A percentile compares a stretch with the other conserved stretches of the same genome.
phyloP scores from a whole-genome alignment of 2,888 invertebrate species.

The Drosophila mimetica region DNA sequence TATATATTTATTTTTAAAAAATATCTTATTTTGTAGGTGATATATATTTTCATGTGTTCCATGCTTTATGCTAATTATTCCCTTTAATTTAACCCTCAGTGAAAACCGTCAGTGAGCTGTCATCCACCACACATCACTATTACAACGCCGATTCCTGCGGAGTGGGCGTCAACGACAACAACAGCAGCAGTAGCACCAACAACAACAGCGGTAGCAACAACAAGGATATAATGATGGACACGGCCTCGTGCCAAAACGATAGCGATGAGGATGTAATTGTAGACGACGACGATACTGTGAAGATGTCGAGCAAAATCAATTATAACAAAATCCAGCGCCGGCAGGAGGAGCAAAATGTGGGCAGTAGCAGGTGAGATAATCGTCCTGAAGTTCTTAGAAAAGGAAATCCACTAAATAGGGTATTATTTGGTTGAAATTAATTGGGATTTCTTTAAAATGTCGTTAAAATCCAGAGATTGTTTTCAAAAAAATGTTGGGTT shows the following conservation, averaged over 20 bases:
- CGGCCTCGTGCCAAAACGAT: constrained; percentile 81
- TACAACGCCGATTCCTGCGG: constrained; percentile 84
- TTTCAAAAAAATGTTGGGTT: too few relatives aligned
- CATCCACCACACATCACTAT: constrained; percentile 84
- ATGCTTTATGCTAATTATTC: constrained; percentile 3
- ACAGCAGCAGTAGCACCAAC: constrained; percentile 55
- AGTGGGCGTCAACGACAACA: constrained; percentile 57
- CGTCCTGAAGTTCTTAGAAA: not conserved
- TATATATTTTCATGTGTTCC: not conserved
- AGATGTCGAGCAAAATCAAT: constrained; percentile 68
- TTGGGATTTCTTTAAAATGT: too few relatives aligned
- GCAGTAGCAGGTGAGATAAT: constrained; percentile 75
- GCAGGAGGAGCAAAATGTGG: constrained; percentile 80
- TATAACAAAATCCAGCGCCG: constrained; percentile 77
- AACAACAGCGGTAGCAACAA: constrained; percentile 51
- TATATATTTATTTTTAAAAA: too few relatives aligned
- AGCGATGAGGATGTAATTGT: constrained; percentile 85
- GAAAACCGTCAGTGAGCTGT: constrained; percentile 83
- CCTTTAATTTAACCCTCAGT: constrained; percentile 58
- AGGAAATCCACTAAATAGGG: too few relatives aligned
- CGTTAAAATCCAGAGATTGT: too few relatives aligned
- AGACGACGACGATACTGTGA: constrained; percentile 83
- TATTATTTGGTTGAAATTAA: too few relatives aligned
- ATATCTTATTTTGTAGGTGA: too few relatives aligned
- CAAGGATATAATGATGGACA: constrained; percentile 81